A percentile compares a stretch with the other conserved stretches of the same genome.
These are phyloP conservation scores for Pammene fasciana DNA, from an alignment of 2,888 invertebrate species.

Conservation along the genomic window DNA sequence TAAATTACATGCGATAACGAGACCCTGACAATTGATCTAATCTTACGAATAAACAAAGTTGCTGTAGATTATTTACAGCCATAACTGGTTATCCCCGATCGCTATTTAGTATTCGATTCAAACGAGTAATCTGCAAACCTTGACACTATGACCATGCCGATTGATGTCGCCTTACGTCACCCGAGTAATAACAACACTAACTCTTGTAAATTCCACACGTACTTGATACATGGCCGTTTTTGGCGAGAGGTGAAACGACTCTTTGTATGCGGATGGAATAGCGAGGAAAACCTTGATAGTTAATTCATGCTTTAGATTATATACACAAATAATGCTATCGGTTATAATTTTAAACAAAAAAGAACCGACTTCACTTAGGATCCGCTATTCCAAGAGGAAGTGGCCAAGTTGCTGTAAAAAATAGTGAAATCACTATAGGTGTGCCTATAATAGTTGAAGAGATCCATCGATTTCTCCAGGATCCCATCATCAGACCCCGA, in stretches of 20 bases:
- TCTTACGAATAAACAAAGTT: conserved; percentile 12
- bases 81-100: conserved; percentile 36
- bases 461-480: too few species aligned
- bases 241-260: conserved; percentile 36
- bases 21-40: conserved; percentile 37
- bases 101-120: conserved; percentile 32
- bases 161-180: conserved; percentile 45
- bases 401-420: too few species aligned
- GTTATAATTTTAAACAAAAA: too few species aligned
- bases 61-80: conserved; percentile 2
- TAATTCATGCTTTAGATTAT: conserved; percentile 13
- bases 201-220: conserved; percentile 40
- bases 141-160: conserved; percentile 47
- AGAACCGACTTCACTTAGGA: too few species aligned
- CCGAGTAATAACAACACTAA: conserved; percentile 44
- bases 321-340: background rate
- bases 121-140: conserved; percentile 43
- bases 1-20: conserved; percentile 16
- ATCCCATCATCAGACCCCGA: too few species aligned
- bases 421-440: too few species aligned
- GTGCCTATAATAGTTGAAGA: too few species aligned
- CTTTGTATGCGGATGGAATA: conserved; percentile 29
- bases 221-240: conserved; percentile 36
- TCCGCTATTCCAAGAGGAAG: too few species aligned
- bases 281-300: conserved; percentile 30